Percentiles rank a stretch among this genome's conserved stretches.
phyloP scores from a whole-genome alignment of 2,797 vertebrate genomes.

The Furcifer pardalis region DNA sequence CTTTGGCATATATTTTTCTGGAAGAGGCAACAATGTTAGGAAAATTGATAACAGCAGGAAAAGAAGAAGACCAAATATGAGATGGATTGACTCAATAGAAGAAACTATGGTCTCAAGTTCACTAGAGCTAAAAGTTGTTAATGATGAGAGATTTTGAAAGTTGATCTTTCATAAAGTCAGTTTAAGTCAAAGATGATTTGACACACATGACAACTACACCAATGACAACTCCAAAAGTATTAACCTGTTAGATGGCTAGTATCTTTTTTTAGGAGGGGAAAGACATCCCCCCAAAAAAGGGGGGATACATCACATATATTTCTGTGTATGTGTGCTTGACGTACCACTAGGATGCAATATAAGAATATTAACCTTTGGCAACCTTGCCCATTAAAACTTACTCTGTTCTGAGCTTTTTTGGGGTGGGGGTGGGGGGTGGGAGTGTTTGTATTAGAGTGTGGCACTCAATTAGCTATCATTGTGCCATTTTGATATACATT shows the following conservation, averaged over 20 bases:
- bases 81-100: no score
- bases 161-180: no score
- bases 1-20: no score
- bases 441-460: not conserved
- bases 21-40: no score
- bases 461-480: fast-evolving
- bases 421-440: not conserved
- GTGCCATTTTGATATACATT: not conserved
- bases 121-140: no score
- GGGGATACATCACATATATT: not conserved
- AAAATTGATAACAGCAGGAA: no score
- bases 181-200: no score
- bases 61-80: no score
- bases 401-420: not conserved
- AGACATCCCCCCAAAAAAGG: not conserved
- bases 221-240: not conserved
- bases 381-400: not conserved
- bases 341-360: not conserved
- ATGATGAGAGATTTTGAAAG: no score
- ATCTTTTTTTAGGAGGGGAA: not conserved
- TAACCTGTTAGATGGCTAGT: not conserved
- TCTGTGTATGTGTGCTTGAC: not conserved
- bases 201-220: no score
- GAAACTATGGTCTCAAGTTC: no score
- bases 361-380: not conserved